phyloP scores from a whole-genome alignment of 2,888 invertebrate genomes.

The Candidula unifasciata region DNA sequence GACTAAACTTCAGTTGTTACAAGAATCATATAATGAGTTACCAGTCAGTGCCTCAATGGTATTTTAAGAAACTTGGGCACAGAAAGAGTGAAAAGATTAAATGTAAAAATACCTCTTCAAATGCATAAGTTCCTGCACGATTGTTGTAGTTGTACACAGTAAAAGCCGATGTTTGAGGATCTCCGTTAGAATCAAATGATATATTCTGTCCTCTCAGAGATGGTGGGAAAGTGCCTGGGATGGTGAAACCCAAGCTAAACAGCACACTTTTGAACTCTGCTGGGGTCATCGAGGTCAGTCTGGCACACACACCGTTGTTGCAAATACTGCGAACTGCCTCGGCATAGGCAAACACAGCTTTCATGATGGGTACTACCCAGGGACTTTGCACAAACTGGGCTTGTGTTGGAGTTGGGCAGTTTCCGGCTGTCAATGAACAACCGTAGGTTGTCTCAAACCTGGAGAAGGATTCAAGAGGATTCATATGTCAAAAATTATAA shows the following conservation, averaged over 20 bases:
- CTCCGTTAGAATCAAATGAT: conserved; percentile 69
- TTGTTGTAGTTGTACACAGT: conserved; percentile 69
- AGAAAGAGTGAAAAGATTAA: too few relatives aligned
- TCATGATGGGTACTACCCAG: conserved; percentile 65
- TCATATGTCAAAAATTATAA: too few relatives aligned
- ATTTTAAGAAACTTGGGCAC: too few relatives aligned
- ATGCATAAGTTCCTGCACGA: conserved; percentile 43
- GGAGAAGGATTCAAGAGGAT: background rate
- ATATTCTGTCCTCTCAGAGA: conserved; percentile 59
- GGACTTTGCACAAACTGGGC: conserved; percentile 55
- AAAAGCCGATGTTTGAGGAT: conserved; percentile 58
- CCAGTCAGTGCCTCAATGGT: too few relatives aligned
- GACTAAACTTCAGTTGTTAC: too few relatives aligned
- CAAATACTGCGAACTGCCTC: conserved; percentile 66
- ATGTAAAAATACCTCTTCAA: conserved; percentile 55
- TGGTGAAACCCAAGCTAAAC: conserved; percentile 51
- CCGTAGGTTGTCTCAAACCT: conserved; percentile 36
- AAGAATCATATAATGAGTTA: too few relatives aligned
- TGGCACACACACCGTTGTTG: conserved; percentile 36
- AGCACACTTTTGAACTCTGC: conserved; percentile 3
- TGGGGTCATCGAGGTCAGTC: conserved; percentile 7
- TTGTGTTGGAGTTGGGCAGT: conserved; percentile 55
- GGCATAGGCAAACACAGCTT: conserved; percentile 71
- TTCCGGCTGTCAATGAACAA: conserved; percentile 31
- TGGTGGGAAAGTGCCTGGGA: conserved; percentile 54